phyloP scores from a whole-genome alignment of 1,140 invertebrate genomes.

The Littorina saxatilis region DNA sequence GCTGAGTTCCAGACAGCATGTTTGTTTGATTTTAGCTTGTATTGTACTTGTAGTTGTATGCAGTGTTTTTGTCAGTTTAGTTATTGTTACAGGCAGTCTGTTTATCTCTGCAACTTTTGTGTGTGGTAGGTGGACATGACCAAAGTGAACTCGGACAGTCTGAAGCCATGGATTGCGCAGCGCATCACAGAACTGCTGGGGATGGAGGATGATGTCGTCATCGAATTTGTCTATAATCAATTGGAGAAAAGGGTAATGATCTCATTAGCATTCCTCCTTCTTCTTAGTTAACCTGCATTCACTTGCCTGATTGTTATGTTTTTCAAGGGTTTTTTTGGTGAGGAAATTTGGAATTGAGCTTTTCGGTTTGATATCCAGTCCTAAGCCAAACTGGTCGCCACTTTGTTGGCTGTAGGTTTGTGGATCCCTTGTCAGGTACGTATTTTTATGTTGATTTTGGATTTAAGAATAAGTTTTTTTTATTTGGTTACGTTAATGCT shows the following conservation, averaged over 20 bases:
- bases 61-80: too few species aligned
- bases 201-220: constrained; percentile 99
- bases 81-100: too few species aligned
- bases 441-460: too few species aligned
- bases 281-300: too few species aligned
- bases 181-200: constrained; percentile 95
- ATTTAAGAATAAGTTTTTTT: too few species aligned
- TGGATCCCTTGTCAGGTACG: neutral
- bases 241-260: constrained; percentile 83
- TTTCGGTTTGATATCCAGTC: neutral
- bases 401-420: neutral
- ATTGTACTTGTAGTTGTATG: too few species aligned
- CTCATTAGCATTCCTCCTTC: too few species aligned
- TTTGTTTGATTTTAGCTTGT: too few species aligned
- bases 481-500: too few species aligned
- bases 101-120: too few species aligned
- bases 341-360: neutral
- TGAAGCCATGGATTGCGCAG: constrained; percentile 99
- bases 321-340: neutral
- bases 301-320: neutral
- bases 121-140: constrained; percentile 94
- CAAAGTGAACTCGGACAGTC: constrained; percentile 97
- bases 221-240: constrained; percentile 99
- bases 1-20: too few species aligned
- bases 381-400: neutral